Evolutionary conservation across 2,888 invertebrate genomes (phyloP).

Genomic region (Hofmannophila pseudospretella): DNA sequence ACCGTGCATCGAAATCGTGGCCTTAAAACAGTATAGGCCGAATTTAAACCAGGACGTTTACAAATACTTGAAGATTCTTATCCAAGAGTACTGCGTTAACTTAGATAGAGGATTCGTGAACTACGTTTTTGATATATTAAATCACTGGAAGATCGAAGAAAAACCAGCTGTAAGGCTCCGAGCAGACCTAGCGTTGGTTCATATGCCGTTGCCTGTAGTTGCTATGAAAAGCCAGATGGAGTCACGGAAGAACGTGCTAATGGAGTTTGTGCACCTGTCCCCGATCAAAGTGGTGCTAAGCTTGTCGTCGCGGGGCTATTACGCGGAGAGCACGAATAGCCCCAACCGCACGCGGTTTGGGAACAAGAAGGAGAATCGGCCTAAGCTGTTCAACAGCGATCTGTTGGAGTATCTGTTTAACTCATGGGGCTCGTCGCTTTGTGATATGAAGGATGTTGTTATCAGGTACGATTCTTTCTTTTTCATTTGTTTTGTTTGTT

Average conservation of each 20-base stretch:
- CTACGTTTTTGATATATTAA: slow-evolving; percentile 80
- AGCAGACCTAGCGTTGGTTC: slow-evolving; percentile 76
- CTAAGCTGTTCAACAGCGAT: slow-evolving; percentile 76
- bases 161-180: slow-evolving; percentile 76
- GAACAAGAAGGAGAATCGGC: slow-evolving; percentile 62
- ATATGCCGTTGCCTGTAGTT: slow-evolving; percentile 74
- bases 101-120: slow-evolving; percentile 83
- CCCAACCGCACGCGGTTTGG: slow-evolving; percentile 45
- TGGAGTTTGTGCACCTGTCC: slow-evolving; percentile 78
- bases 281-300: slow-evolving; percentile 80
- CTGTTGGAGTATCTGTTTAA: slow-evolving; percentile 80
- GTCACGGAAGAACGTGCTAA: slow-evolving; percentile 58
- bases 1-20: slow-evolving; percentile 79
- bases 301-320: slow-evolving; percentile 71
- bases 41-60: slow-evolving; percentile 76
- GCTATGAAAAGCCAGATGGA: slow-evolving; percentile 58
- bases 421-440: slow-evolving; percentile 80
- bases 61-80: slow-evolving; percentile 79
- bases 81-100: slow-evolving; percentile 83
- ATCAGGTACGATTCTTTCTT: slow-evolving; percentile 80
- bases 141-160: slow-evolving; percentile 78
- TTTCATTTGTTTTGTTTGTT: too few species aligned
- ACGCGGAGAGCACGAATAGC: slow-evolving; percentile 44
- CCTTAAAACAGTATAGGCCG: slow-evolving; percentile 71
- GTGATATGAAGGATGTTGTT: slow-evolving; percentile 81